Base-by-base conservation (phyloP, 37 sponge, comb jelly and placozoan genomes). In the Cliona cf. orientalis region DNA sequence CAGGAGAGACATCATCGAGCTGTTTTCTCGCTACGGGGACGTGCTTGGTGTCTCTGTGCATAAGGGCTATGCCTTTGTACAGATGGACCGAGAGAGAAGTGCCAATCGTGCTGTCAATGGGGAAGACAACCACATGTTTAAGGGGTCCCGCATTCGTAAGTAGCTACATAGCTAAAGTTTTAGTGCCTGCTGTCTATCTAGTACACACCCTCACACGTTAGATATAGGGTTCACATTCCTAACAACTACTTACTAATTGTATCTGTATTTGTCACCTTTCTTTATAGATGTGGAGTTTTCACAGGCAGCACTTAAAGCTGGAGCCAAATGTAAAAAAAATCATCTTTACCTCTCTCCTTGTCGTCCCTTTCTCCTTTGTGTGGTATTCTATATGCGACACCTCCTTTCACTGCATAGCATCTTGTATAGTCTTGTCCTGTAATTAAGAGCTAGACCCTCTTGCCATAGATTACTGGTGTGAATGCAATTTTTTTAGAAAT, bases 201-300 rank as follows among this genome's bases (percentile, higher is more conserved):
- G 40, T 38, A 42, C 71, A 31, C 32, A 5, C 11, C 34, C 57
- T 5, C 57, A 4, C 31, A 12, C 57, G 2, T n/a, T n/a, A n/a
- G n/a, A 29, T 59, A 29, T 29, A 59, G 60, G 14, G 23, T 25
- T 59, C 60, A 3, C 12, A 59, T 3, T 29, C 28, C 60, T 14
- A 12, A 3, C 67, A 5, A 35, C 9, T 69, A 7, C 43, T 41
- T 11, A n/a, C 43, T 66, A 34, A 44, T 23, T 44, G 41, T 42
- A 2, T 42, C 2, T 80, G 11, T 69, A 14, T 25, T 38, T 37
- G 23, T 66, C 49, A 17, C 58, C 32, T 33, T 58, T 60, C 58
- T 76, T 69, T 42, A 3, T 35, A 90, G 90, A 80, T 90, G 90
- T 90, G 69, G 90, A 90, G 71, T 90, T 90, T 71, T 90, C 90